Conservation (phyloP, 2,888 invertebrate genomes). For the Trissolcus brochymenae region DNA sequence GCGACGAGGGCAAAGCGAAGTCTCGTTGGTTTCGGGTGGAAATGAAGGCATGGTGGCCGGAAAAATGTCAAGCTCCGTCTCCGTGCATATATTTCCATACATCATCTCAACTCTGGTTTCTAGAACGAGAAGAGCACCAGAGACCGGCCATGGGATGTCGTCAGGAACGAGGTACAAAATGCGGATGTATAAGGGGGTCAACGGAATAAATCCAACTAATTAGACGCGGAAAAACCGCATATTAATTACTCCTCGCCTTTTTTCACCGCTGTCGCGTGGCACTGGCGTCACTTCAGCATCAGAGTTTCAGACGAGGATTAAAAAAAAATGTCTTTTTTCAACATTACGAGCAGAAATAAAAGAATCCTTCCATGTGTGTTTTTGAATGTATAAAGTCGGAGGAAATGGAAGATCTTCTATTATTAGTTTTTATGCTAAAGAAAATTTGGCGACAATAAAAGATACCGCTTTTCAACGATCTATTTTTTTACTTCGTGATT, state of each 20-base stretch:
- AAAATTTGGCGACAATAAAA: background rate
- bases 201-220: conserved; percentile 76
- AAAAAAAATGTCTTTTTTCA: conserved; percentile 63
- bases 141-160: conserved; percentile 57
- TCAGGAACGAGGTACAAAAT: conserved; percentile 54
- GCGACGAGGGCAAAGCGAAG: conserved; percentile 42
- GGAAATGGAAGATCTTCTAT: conserved; percentile 2
- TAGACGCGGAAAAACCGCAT: conserved; percentile 76
- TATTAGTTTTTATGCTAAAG: background rate
- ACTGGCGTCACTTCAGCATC: conserved; percentile 54
- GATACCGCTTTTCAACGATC: background rate
- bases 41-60: conserved; percentile 71
- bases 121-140: conserved; percentile 60
- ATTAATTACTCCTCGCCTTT: conserved; percentile 74
- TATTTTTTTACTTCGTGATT: background rate
- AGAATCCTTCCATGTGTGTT: conserved; percentile 28
- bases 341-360: conserved; percentile 31
- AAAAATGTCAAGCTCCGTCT: conserved; percentile 75
- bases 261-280: conserved; percentile 43
- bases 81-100: conserved; percentile 77
- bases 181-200: conserved; percentile 70
- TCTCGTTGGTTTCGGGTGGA: conserved; percentile 62
- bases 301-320: conserved; percentile 29
- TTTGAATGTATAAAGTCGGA: conserved; percentile 38
- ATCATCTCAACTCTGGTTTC: conserved; percentile 71